Conservation (phyloP, 1,140 invertebrate genomes). For the Sogatella furcifera region DNA sequence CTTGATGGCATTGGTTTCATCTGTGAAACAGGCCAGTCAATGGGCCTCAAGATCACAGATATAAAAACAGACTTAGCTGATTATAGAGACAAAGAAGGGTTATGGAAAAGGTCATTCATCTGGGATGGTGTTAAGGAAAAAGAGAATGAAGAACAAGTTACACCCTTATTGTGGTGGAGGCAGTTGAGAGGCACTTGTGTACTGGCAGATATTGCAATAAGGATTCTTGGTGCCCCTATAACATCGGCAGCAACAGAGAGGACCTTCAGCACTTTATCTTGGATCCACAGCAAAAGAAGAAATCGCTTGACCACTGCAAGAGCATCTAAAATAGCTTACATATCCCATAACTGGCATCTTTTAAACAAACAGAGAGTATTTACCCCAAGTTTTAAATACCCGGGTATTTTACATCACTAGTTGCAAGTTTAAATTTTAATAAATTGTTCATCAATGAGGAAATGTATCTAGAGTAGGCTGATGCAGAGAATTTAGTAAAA, state of each 20-base stretch:
- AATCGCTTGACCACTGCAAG: conserved; percentile 4
- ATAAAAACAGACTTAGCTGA: conserved; percentile 2
- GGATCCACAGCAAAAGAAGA: conserved; percentile 8
- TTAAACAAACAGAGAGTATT: too few relatives aligned
- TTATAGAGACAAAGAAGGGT: conserved; percentile 10
- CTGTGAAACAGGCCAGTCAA: neutral
- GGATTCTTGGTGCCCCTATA: neutral
- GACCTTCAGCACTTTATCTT: conserved; percentile 5
- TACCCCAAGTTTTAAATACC: too few relatives aligned
- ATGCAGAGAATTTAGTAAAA: too few relatives aligned
- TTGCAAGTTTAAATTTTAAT: too few relatives aligned
- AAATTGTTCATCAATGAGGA: too few relatives aligned
- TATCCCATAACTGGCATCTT: conserved; percentile 5
- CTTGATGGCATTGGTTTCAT: conserved; percentile 1
- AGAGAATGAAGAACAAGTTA: neutral
- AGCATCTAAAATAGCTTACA: neutral
- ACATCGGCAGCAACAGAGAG: conserved; percentile 6
- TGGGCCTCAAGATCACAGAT: neutral
- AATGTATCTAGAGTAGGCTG: too few relatives aligned
- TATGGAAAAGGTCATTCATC: neutral
- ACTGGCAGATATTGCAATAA: conserved; percentile 2
- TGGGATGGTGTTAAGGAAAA: conserved; percentile 2
- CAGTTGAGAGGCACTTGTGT: conserved; percentile 6
- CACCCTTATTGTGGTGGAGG: conserved; percentile 9
- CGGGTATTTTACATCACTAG: too few relatives aligned